phyloP scores from a whole-genome alignment of 23 tunicate species.

The Ciona savignyi region DNA sequence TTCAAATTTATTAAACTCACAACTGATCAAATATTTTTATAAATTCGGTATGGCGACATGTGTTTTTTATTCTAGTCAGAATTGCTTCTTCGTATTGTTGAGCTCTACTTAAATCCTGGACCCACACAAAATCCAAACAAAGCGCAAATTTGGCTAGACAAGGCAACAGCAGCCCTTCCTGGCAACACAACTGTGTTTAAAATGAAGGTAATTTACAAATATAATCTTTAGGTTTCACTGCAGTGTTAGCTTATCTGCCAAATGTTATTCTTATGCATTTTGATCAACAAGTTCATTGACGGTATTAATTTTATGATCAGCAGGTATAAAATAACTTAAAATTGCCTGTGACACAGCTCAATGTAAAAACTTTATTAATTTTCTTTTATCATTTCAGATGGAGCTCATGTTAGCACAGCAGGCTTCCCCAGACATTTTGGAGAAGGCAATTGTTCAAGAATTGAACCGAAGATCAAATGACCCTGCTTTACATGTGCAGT shows the following conservation, averaged over 20 bases:
- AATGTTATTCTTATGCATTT: no score
- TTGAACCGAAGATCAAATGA: constrained; percentile 49
- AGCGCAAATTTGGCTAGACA: constrained; percentile 89
- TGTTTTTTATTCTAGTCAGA: constrained; percentile 45
- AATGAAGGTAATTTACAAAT: constrained; percentile 36
- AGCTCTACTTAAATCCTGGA: constrained; percentile 72
- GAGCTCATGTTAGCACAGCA: constrained; percentile 59
- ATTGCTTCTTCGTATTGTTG: constrained; percentile 54
- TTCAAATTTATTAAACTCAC: no score
- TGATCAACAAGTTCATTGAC: no score
- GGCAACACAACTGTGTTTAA: constrained; percentile 57
- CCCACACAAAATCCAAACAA: constrained; percentile 59
- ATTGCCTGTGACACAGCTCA: background rate
- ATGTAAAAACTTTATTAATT: background rate
- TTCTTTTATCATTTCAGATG: no score
- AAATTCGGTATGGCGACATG: no score
- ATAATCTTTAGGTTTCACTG: no score
- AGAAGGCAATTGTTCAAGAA: constrained; percentile 62
- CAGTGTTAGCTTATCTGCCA: no score
- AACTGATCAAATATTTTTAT: no score
- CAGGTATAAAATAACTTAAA: background rate
- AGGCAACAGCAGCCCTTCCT: constrained; percentile 53
- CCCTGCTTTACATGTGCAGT: constrained; percentile 45
- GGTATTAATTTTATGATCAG: background rate
- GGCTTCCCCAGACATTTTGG: constrained; percentile 37